Evolutionary conservation across 1,140 invertebrate genomes (phyloP).

Genomic region (Aleiodes sp.): DNA sequence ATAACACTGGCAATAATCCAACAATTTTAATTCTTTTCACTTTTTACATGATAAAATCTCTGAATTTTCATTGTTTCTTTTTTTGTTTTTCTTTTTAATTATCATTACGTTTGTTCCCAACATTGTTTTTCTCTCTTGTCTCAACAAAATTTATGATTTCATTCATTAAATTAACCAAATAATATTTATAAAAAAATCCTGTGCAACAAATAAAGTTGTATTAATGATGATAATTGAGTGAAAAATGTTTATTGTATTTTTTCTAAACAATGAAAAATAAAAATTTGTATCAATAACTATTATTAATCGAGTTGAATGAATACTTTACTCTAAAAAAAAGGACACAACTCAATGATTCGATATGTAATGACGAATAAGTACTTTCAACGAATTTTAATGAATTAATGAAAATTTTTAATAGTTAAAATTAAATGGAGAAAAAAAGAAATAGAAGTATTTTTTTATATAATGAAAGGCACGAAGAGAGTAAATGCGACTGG

Average conservation of each 20-base stretch:
- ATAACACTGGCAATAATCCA: background rate
- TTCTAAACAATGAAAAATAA: slow-evolving; percentile 36
- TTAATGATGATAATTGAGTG: too few species aligned
- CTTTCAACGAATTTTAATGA: slow-evolving; percentile 1
- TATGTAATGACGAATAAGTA: slow-evolving; percentile 24
- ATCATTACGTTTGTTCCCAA: background rate
- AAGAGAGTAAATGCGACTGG: slow-evolving; percentile 32
- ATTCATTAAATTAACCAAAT: too few species aligned
- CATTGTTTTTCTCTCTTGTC: too few species aligned
- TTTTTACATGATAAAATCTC: background rate
- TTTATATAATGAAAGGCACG: slow-evolving; percentile 32
- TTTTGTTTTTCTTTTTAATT: background rate
- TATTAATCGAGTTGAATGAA: too few species aligned
- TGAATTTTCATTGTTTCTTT: background rate
- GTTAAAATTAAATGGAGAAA: too few species aligned
- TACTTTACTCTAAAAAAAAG: background rate
- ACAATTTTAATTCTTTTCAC: background rate
- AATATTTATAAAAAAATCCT: too few species aligned
- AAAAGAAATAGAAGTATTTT: too few species aligned
- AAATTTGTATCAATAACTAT: slow-evolving; percentile 27
- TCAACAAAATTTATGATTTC: too few species aligned
- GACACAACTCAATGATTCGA: background rate
- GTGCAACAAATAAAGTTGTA: too few species aligned
- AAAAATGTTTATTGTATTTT: too few species aligned
- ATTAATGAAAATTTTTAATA: too few species aligned